Percentiles rank a stretch among this genome's conserved stretches.
These are phyloP conservation scores for Bungarus multicinctus DNA, from an alignment of 2,113 vertebrate genomes.

Conservation along the genomic window DNA sequence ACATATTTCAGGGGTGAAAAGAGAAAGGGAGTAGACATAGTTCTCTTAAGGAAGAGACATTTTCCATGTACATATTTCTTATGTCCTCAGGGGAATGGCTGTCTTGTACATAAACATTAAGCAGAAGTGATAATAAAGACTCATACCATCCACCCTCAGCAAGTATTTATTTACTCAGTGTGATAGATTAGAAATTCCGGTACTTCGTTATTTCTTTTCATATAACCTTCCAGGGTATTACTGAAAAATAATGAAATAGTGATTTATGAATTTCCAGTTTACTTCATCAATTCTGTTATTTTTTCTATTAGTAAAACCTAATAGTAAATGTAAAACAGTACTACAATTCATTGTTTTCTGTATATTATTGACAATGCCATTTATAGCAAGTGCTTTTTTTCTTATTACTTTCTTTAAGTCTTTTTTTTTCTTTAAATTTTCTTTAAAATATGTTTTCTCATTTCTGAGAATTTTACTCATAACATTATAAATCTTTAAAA, in stretches of 20 bases:
- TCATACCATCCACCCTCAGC: background rate
- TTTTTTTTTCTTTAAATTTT: conserved; percentile 24
- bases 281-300: background rate
- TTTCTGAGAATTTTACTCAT: conserved; percentile 29
- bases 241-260: conserved; percentile 11
- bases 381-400: conserved; percentile 37
- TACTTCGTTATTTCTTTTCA: background rate
- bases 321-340: conserved; percentile 26
- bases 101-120: background rate
- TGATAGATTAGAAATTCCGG: background rate
- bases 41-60: background rate
- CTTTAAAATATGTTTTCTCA: conserved; percentile 10
- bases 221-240: background rate
- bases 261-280: background rate
- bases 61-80: background rate
- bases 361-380: conserved; percentile 19
- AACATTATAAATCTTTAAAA: conserved; percentile 38
- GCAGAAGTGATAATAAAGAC: background rate
- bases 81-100: background rate
- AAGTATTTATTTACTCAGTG: background rate
- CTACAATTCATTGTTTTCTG: conserved; percentile 34
- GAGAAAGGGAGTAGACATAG: background rate
- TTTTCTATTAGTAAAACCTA: conserved; percentile 29
- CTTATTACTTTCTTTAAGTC: conserved; percentile 33
- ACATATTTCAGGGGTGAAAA: background rate